phyloP scores from a whole-genome alignment of 2,888 invertebrate genomes.

The Tachina lurida region DNA sequence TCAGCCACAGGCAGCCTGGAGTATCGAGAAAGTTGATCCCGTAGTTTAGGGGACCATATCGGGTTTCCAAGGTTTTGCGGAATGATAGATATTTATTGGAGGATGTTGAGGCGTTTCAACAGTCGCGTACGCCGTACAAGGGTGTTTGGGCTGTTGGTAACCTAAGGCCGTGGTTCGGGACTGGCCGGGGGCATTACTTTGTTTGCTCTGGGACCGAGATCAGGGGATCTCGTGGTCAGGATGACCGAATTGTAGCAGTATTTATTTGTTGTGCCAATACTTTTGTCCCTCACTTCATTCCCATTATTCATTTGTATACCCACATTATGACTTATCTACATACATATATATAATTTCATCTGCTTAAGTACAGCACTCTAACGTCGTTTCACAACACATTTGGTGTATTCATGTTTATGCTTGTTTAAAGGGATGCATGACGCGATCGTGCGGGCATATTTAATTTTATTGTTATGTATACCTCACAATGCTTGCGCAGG shows the following conservation, averaged over 20 bases:
- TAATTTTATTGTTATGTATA: too few relatives aligned
- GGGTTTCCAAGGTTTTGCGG: slow-evolving; percentile 42
- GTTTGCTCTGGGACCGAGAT: not conserved
- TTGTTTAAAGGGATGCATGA: too few relatives aligned
- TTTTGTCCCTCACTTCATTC: too few relatives aligned
- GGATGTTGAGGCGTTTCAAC: slow-evolving; percentile 62
- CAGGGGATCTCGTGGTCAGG: slow-evolving; percentile 48
- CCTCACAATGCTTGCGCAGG: too few relatives aligned
- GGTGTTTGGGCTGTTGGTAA: slow-evolving; percentile 59
- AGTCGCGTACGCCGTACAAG: slow-evolving; percentile 47
- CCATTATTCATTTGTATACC: too few relatives aligned
- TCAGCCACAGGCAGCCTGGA: slow-evolving; percentile 37
- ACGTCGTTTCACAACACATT: too few relatives aligned
- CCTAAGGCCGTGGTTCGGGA: slow-evolving; percentile 56
- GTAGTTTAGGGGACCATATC: slow-evolving; percentile 52
- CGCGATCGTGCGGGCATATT: too few relatives aligned
- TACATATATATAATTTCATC: too few relatives aligned
- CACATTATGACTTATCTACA: too few relatives aligned
- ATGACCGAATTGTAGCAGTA: slow-evolving; percentile 50
- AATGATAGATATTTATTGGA: slow-evolving; percentile 57
- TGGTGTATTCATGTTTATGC: too few relatives aligned
- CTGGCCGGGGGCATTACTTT: not conserved
- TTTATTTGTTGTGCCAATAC: too few relatives aligned
- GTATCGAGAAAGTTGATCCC: slow-evolving; percentile 52
- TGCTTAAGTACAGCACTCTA: too few relatives aligned